phyloP scores from a whole-genome alignment of 2,797 vertebrate genomes.

The Darevskia mixta region DNA sequence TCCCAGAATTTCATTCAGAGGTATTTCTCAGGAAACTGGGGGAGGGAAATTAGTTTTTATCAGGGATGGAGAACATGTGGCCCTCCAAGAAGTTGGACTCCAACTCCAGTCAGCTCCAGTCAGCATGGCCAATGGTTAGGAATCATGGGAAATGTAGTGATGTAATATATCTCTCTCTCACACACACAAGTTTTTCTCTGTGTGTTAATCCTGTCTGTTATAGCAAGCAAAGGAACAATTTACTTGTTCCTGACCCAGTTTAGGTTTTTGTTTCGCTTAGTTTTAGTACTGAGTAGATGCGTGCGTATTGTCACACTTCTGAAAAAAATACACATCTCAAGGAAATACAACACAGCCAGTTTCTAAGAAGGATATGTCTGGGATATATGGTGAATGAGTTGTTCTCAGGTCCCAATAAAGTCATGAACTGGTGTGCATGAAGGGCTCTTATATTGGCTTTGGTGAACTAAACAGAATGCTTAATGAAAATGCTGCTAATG shows the following conservation, averaged over 20 bases:
- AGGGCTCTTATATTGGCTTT: conserved; percentile 20
- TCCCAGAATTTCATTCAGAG: background rate
- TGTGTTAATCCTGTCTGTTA: background rate
- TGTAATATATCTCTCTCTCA: background rate
- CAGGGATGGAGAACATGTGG: background rate
- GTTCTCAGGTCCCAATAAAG: conserved; percentile 15
- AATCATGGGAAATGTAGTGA: background rate
- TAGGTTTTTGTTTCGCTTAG: too few species aligned
- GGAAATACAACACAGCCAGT: background rate
- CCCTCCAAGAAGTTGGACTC: background rate
- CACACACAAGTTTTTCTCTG: background rate
- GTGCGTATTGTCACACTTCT: background rate
- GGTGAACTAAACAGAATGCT: conserved; percentile 15
- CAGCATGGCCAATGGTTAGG: background rate
- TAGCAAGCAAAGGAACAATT: background rate
- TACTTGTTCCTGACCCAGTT: background rate
- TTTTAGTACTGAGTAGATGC: background rate
- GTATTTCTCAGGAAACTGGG: too few species aligned
- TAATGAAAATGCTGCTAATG: conserved; percentile 31
- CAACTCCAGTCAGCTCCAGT: background rate
- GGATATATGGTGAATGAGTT: background rate
- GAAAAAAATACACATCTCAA: background rate
- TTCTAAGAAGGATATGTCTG: background rate
- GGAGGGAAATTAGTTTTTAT: too few species aligned
- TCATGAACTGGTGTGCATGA: background rate